Evolutionary conservation across 37 sponge, comb jelly and placozoan genomes (phyloP), one percentile per base, ranked within the genome.

Genomic region (Bolinopsis microptera): DNA sequence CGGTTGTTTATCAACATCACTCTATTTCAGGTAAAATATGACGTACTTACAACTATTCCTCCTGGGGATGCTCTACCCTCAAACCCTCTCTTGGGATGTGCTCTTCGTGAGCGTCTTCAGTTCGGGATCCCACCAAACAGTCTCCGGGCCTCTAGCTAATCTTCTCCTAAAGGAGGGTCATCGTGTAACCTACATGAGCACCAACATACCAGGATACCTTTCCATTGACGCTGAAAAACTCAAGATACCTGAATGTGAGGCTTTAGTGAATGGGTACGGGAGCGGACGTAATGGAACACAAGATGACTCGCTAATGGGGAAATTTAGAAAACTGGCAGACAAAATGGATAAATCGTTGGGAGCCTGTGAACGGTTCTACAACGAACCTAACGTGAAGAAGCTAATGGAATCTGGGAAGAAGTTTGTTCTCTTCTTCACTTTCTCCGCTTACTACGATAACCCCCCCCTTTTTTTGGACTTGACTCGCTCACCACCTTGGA

Each of bases 71-170:
- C 82, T 80, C 38, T 22, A 24, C 82, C 61, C 90, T n/a, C 26
- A 40, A 21, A 1, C 61, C 30, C 28, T n/a, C 61, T 41, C 61
- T 23, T 86, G 90, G 90, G 39, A 41, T 3, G 90, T 86, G 1
- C 61, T 86, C n/a, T 26, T 86, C 41, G 41, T 41, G 26, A 86
- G n/a, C 16, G 61, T 41, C 3, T 86, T 86, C 61, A 38, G 61
- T 27, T 41, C 90, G 25, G 90, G 90, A 24, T 86, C 90, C 41
- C 90, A 86, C 90, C 90, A 86, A 48, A 41, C 90, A 1, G 90
- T 86, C 5, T 86, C 90, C 16, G 90, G 41, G 5, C 61, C 41
- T 38, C 90, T 86, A 38, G 90, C 90, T 22, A 86, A 86, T 48
- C n/a, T 86, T 3, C 90, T 86, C 90, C 61, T 41, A 28, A 13